Evolutionary conservation across 2,113 vertebrate genomes (phyloP).

Genomic region (Notechis scutatus): DNA sequence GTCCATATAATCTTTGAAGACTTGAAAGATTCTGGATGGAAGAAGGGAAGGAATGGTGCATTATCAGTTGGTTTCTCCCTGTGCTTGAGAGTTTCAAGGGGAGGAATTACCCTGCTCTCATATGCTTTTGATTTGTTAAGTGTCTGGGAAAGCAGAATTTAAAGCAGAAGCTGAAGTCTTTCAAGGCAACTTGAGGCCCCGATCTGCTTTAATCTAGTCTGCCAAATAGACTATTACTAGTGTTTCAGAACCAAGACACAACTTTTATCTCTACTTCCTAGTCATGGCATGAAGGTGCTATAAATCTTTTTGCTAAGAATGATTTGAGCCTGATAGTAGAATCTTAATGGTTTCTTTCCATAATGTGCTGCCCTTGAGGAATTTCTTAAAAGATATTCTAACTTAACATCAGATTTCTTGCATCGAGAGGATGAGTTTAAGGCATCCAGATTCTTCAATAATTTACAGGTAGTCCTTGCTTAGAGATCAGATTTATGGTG

Average conservation of each 20-base stretch:
- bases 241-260: not conserved
- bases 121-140: constrained; percentile 27
- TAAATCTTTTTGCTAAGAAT: constrained; percentile 14
- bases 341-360: constrained; percentile 7
- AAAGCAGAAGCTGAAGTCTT: constrained; percentile 17
- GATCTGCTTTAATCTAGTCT: constrained; percentile 20
- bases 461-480: not conserved
- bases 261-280: constrained; percentile 30
- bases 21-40: not conserved
- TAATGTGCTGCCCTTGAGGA: not conserved
- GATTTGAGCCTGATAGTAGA: constrained; percentile 9
- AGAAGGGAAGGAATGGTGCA: not conserved
- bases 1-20: not conserved
- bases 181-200: constrained; percentile 13
- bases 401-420: rapidly evolving
- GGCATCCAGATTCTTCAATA: not conserved
- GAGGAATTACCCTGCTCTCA: constrained; percentile 29
- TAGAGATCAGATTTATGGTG: not conserved
- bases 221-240: constrained; percentile 27
- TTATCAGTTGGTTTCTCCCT: not conserved
- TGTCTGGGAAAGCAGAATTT: constrained; percentile 29
- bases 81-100: constrained; percentile 7
- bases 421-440: not conserved
- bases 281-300: not conserved
- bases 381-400: not conserved